These are phyloP conservation scores for Leptopilina myrica DNA, from an alignment of 2,888 invertebrate genomes.

Conservation along the genomic window DNA sequence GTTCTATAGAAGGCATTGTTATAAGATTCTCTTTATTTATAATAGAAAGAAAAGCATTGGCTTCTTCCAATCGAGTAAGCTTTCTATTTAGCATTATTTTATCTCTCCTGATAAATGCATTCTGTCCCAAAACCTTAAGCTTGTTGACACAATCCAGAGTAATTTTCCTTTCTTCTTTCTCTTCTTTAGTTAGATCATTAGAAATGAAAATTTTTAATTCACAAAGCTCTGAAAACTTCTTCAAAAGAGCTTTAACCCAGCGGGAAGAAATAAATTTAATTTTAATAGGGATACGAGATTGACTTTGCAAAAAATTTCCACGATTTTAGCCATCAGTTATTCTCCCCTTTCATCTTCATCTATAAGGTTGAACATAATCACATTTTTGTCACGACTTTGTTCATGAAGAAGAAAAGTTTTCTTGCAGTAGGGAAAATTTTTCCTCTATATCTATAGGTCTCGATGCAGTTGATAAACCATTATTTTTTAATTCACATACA, in stretches of 20 bases:
- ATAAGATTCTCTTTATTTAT: neutral
- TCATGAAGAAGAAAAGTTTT: neutral
- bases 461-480: neutral
- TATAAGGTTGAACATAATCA: neutral
- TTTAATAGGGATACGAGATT: constrained; percentile 1
- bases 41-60: neutral
- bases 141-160: neutral
- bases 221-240: neutral
- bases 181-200: neutral
- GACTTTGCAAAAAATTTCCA: neutral
- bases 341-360: neutral
- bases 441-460: neutral
- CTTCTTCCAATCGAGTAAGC: neutral
- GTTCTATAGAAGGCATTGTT: neutral
- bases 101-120: neutral
- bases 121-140: neutral
- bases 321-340: neutral
- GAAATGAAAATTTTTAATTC: constrained; percentile 1
- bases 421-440: neutral
- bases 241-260: constrained; percentile 3
- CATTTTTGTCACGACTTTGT: neutral
- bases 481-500: neutral
- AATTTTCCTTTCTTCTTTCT: constrained; percentile 1
- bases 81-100: neutral
- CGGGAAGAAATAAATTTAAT: constrained; percentile 5